Conservation (phyloP, 2,888 invertebrate species). For the Blastobasis adustella region DNA sequence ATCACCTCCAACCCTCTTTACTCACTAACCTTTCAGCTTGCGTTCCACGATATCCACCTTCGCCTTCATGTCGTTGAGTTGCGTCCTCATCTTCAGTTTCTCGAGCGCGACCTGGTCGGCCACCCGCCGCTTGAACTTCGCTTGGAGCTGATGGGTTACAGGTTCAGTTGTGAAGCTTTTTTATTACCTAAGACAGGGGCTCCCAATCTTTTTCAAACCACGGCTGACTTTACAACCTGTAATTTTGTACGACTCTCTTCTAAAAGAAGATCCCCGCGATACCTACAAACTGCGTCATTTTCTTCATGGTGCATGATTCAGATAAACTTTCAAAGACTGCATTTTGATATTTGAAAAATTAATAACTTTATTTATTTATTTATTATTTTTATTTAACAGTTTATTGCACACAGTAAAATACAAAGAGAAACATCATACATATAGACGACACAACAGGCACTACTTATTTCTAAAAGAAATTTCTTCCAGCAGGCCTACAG, state of each 20-base stretch:
- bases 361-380: no score
- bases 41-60: neutral
- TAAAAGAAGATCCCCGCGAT: neutral
- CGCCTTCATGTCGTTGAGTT: neutral
- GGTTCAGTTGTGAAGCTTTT: neutral
- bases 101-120: neutral
- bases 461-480: no score
- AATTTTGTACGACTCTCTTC: neutral
- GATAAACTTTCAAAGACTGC: no score
- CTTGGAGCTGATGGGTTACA: slow-evolving; percentile 22
- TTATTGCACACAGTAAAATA: no score
- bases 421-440: no score
- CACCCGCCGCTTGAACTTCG: slow-evolving; percentile 25
- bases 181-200: neutral
- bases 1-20: neutral
- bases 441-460: no score
- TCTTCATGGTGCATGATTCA: no score
- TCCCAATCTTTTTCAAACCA: no score
- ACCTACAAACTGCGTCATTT: no score
- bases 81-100: neutral
- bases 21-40: slow-evolving; percentile 1
- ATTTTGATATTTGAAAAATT: no score
- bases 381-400: no score
- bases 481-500: no score
- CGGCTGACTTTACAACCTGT: neutral